Evolutionary conservation across 2,888 invertebrate species (phyloP), one percentile per base, ranked within the genome.

Genomic region (Coenonympha glycerion): DNA sequence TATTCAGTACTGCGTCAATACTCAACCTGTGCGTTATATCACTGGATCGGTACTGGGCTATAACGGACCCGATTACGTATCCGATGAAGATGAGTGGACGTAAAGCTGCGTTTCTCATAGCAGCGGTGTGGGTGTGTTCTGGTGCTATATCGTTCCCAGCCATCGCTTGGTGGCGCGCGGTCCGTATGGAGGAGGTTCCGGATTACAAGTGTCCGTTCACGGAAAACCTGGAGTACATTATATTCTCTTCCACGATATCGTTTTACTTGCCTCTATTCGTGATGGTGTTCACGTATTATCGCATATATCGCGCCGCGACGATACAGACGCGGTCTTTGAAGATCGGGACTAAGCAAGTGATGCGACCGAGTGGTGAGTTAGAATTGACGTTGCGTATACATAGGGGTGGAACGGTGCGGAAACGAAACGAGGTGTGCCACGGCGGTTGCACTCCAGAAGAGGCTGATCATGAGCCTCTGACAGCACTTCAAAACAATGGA

Each of bases 81-180:
- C 97, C 98, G 1, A 95, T 94, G 87, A 90, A 93, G 57, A 98
- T 99, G 96, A 97, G 96, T 19, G 92, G 94, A 33, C 91, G 92
- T 52, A 90, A 95, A 51, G 97, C 98, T 0, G 93, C 92, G 3
- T 89, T 94, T 19, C 89, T 98, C 6, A 98, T 99, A 56, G 95
- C 95, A 0, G 92, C 94, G 5, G 98, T 99, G 4, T 99, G 99
- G 99, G 90, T 98, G 28, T 97, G 98, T 76, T 97, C 98, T 9
- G 94, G 97, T 52, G 93, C 96, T 16, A 98, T 99, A 73, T 98
- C 98, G 3, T 99, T 99, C 79, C 99, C 99, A 2, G 99, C 99
- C 2, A 99, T 99, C 55, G 92, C 93, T 3, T 96, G 96, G 96
- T 96, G 96, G 96, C 89, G 96, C n/a, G 94, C 94, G 0, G 97